These are phyloP conservation scores for Festucalex cinctus DNA, from an alignment of 2,113 vertebrate genomes.

Conservation along the genomic window DNA sequence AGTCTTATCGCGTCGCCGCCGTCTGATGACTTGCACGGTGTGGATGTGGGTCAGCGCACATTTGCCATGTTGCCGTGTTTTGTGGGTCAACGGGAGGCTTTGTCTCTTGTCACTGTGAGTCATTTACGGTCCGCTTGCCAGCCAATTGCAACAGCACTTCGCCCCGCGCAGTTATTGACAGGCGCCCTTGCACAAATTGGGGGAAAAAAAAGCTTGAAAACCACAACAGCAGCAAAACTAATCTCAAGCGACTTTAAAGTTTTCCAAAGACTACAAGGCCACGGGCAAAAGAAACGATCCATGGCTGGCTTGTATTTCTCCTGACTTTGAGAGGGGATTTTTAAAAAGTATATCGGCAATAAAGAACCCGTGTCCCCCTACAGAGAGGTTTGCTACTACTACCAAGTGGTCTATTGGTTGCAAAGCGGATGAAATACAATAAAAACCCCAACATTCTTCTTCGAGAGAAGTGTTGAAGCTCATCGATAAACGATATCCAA, in stretches of 20 bases:
- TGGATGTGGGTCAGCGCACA: constrained; percentile 45
- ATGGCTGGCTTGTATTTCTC: background rate
- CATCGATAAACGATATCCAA: background rate
- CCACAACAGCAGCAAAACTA: constrained; percentile 13
- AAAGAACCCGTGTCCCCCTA: background rate
- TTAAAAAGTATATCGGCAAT: background rate
- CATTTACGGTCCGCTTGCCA: constrained; percentile 53
- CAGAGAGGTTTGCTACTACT: background rate
- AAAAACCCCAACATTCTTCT: background rate
- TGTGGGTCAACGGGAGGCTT: constrained; percentile 54
- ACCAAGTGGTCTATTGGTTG: background rate
- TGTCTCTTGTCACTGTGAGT: constrained; percentile 58
- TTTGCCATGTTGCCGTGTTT: constrained; percentile 41
- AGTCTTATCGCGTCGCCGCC: constrained; percentile 39
- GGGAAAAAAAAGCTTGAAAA: constrained; percentile 19
- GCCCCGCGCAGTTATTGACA: constrained; percentile 45
- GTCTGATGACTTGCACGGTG: constrained; percentile 15
- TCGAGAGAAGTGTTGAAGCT: background rate
- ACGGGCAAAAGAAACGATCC: background rate
- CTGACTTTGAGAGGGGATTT: background rate
- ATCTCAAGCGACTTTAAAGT: background rate
- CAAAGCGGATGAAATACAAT: background rate
- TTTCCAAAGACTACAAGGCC: background rate
- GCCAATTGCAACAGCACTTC: constrained; percentile 35
- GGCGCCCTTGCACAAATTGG: constrained; percentile 35